Base-by-base conservation (phyloP, 53 echinoderm and acorn worm species). In the Henricia sp. region DNA sequence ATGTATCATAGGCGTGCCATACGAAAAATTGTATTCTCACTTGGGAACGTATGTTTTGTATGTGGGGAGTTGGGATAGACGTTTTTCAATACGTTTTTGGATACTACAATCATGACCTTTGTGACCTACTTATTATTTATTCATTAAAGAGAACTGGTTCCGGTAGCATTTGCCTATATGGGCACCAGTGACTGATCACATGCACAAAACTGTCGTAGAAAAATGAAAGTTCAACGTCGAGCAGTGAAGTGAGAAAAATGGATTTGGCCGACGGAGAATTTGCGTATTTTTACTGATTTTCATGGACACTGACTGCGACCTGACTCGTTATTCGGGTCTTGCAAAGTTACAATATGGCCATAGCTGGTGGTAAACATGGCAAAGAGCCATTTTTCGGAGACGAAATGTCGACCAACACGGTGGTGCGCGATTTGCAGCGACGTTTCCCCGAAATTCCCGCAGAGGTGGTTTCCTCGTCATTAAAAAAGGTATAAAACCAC, bases 361-460 rank as follows among this genome's bases (percentile, higher is more conserved):
- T 78, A 44, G 62, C 64, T 44, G 63, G 48, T 19, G 44, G 32
- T 62, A 63, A 78, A 75, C 56, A 39, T 19, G 44, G 32, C 46
- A 63, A 78, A 75, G 75, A 39, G 41, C 16, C 29, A 25, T 30
- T 14, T 13, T 63, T 78, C 32, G 60, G 32, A 8, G 78, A 77
- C 6, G 70, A 84, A 35, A 24, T 41, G 39, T 52, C 56, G 3
- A 23, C 50, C n/a, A 40, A 19, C 13, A 26, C 13, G 41, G n/a
- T n/a, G n/a, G n/a, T 84, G n/a, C 37, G 36, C 21, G 58, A 53
- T 37, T 44, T 84, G 0, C 55, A 71, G 27, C 72, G 42, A 14
- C 41, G 58, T 37, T 84, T 84, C 58, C 84, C 84, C 13, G 84
- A 84, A 71, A 84, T 84, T 52, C 84, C 84, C 70, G 44, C 40